Evolutionary conservation across 2,888 invertebrate genomes (phyloP).

Genomic region (Pristionchus maxplancki): DNA sequence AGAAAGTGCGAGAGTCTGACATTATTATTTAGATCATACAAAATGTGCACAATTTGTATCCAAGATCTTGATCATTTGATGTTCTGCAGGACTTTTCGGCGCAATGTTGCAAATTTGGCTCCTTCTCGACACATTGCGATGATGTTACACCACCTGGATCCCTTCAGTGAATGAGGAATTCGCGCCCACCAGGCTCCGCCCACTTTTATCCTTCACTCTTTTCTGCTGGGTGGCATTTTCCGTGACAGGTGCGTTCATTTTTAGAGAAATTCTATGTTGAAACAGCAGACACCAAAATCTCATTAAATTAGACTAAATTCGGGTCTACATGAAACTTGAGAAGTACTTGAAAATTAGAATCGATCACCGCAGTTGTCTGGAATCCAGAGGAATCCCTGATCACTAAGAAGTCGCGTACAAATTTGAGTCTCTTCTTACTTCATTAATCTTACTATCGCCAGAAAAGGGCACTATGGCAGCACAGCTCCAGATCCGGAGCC

Average conservation of each 20-base stretch:
- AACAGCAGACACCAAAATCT: neutral
- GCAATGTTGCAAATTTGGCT: neutral
- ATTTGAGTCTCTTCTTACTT: no score
- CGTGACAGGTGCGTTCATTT: neutral
- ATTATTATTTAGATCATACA: no score
- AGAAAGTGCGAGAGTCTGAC: no score
- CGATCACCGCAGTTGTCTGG: no score
- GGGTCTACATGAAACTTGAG: no score
- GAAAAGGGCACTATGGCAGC: no score
- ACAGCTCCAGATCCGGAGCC: no score
- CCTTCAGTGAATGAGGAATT: neutral
- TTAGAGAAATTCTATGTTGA: neutral
- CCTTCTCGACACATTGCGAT: neutral
- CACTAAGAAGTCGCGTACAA: no score
- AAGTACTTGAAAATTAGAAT: no score
- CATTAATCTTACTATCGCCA: no score
- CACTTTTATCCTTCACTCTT: neutral
- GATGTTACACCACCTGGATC: neutral
- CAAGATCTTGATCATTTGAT: neutral
- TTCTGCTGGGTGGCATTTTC: neutral
- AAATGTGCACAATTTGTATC: neutral
- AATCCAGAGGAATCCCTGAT: no score
- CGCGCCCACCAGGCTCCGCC: neutral
- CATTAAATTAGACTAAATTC: no score
- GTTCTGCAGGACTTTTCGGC: neutral